Evolutionary conservation across 2,888 invertebrate species (phyloP).

Genomic region (Campoplex capitator): DNA sequence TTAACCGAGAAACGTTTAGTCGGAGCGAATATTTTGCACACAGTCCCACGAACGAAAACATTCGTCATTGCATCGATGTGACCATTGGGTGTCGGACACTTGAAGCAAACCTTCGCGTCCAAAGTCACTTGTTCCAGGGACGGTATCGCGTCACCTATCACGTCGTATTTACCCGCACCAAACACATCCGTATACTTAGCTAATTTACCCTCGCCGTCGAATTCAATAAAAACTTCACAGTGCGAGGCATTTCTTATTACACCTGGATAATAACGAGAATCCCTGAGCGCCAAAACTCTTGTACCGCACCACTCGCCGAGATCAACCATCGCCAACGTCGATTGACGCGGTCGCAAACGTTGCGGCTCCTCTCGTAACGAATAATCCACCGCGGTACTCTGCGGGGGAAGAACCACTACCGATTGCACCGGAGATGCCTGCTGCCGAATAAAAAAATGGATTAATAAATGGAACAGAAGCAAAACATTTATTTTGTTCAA

Average conservation of each 20-base stretch:
- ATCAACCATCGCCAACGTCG: constrained; percentile 87
- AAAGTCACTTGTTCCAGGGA: constrained; percentile 92
- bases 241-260: constrained; percentile 91
- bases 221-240: constrained; percentile 91
- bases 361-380: constrained; percentile 85
- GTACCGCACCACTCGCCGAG: constrained; percentile 97
- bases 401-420: constrained; percentile 85
- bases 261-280: constrained; percentile 94
- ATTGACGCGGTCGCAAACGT: constrained; percentile 81
- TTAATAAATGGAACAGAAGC: not conserved
- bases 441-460: constrained; percentile 13
- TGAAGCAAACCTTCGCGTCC: constrained; percentile 93
- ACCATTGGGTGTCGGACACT: constrained; percentile 87
- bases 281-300: constrained; percentile 94
- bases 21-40: constrained; percentile 89
- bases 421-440: constrained; percentile 79
- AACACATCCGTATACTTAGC: constrained; percentile 92
- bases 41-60: constrained; percentile 94
- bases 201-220: constrained; percentile 91
- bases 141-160: constrained; percentile 97
- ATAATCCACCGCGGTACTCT: constrained; percentile 87
- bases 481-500: not conserved
- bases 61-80: constrained; percentile 87
- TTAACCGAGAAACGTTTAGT: constrained; percentile 90
- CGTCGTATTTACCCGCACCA: constrained; percentile 92